Conservation (phyloP, 2,113 vertebrate genomes). For the Rhagologus leucostigma region DNA sequence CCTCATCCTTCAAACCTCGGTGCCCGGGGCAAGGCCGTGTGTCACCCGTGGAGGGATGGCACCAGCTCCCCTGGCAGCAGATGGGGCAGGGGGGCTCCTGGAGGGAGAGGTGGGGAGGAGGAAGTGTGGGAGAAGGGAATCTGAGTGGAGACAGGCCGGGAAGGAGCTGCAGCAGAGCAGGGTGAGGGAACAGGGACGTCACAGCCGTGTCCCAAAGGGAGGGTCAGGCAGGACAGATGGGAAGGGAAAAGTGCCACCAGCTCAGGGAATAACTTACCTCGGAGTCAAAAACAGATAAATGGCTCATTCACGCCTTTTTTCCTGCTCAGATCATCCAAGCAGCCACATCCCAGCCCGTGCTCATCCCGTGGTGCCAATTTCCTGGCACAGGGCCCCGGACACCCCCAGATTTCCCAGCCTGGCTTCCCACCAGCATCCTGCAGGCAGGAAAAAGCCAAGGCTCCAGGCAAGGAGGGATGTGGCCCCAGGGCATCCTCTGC, state of each 20-base stretch:
- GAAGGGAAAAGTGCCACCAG: not conserved
- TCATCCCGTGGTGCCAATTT: rapidly evolving
- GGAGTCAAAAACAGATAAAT: rapidly evolving
- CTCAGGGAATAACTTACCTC: not conserved
- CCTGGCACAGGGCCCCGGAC: not conserved
- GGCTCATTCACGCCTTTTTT: not conserved
- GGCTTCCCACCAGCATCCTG: not conserved
- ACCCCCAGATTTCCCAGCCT: not conserved
- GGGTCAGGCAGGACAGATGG: not conserved
- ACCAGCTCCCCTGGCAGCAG: not conserved
- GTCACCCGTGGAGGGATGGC: not conserved
- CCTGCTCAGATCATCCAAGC: not conserved
- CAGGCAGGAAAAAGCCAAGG: not conserved
- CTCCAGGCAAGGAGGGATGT: not conserved
- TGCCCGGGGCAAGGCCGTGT: rapidly evolving
- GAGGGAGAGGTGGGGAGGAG: not conserved
- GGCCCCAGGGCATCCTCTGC: not conserved
- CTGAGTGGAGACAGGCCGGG: rapidly evolving
- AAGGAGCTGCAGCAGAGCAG: not conserved
- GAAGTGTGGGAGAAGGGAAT: not conserved
- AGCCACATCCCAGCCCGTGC: rapidly evolving
- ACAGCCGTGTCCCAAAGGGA: rapidly evolving
- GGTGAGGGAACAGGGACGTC: too few species aligned
- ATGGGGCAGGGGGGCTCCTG: not conserved
- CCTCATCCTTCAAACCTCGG: rapidly evolving